Base-by-base conservation (phyloP, 2,888 invertebrate species). In the Heteromurus nitidus region DNA sequence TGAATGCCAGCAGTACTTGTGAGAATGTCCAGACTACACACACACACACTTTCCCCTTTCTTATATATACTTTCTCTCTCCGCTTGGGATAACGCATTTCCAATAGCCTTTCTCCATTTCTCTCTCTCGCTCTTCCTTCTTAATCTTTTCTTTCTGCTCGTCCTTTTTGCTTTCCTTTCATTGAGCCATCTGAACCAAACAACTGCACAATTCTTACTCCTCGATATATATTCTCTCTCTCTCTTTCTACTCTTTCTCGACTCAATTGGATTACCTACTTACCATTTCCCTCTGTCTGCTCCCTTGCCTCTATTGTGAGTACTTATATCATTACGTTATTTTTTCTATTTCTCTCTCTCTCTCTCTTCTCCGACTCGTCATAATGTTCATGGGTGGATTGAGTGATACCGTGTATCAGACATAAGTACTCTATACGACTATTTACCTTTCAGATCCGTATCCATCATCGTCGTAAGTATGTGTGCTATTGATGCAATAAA, bases 201-300 rank as follows among this genome's bases (percentile, higher is more conserved):
- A 73, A 64, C 62, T 68, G 58, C 67, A 65, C 65, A 42, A 60
- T 31, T 58, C 67, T 73, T 55, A 68, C 50, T 76, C 50, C 26
- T 67, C 22, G 13, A n/a, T 7, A n/a, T 62, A 36, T 36, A 13
- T 1, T 30, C n/a, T 20, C 50, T 36, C 58, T 31, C 28, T 55
- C 20, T 30, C 18, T 18, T n/a, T 24, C 58, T 55, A 24, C 28
- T 64, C 22, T 53, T 53, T 67, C n/a, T 68, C 28, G 13, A 30
- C 44, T 69, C 81, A 70, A 81, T 75, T 81, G 81, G 81, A 80
- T 81, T 81, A 81, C 81, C 69, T 80, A 80, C 74, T 75, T 81
- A 70, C 74, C 75, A 81, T 80, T 80, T 80, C 74, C 58, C 47
- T 74, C 80, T 75, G 80, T 13, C 47, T 50, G 11, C 55, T 50